Evolutionary conservation across 2,888 invertebrate species (phyloP).

Genomic region (Parnassius apollo): DNA sequence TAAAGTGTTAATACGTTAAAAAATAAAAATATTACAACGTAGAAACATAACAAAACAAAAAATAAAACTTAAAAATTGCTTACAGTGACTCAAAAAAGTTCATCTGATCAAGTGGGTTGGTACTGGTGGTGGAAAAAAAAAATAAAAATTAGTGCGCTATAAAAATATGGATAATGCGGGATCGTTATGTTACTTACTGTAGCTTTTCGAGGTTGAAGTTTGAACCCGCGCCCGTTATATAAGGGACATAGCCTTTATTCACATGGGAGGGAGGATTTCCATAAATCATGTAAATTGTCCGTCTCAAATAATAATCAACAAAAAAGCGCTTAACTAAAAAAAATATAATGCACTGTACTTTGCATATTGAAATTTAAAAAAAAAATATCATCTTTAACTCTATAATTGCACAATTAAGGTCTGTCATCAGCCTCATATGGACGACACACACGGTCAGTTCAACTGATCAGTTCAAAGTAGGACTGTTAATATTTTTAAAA

Average conservation of each 20-base stretch:
- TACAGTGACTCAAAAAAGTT: slow-evolving; percentile 81
- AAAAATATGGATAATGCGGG: slow-evolving; percentile 5
- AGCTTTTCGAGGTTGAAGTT: background rate
- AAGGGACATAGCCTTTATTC: slow-evolving; percentile 2
- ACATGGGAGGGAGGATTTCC: slow-evolving; percentile 6
- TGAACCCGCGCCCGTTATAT: slow-evolving; percentile 15
- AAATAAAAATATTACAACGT: slow-evolving; percentile 31
- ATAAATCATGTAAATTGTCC: slow-evolving; percentile 1
- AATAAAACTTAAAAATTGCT: slow-evolving; percentile 58
- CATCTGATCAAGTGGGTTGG: slow-evolving; percentile 80
- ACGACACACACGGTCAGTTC: no score
- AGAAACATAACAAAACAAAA: slow-evolving; percentile 33
- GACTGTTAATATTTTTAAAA: no score
- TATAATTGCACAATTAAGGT: no score
- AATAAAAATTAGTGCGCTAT: slow-evolving; percentile 34
- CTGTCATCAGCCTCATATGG: no score
- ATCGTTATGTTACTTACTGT: slow-evolving; percentile 6
- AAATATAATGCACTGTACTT: no score
- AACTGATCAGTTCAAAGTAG: no score
- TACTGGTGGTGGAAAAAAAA: slow-evolving; percentile 66
- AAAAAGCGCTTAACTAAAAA: no score
- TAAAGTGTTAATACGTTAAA: slow-evolving; percentile 23
- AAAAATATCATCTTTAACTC: no score
- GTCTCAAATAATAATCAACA: no score
- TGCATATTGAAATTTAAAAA: no score